These are phyloP conservation scores for Apodemus sylvaticus DNA, from an alignment of 2,113 vertebrate species.

Conservation along the genomic window DNA sequence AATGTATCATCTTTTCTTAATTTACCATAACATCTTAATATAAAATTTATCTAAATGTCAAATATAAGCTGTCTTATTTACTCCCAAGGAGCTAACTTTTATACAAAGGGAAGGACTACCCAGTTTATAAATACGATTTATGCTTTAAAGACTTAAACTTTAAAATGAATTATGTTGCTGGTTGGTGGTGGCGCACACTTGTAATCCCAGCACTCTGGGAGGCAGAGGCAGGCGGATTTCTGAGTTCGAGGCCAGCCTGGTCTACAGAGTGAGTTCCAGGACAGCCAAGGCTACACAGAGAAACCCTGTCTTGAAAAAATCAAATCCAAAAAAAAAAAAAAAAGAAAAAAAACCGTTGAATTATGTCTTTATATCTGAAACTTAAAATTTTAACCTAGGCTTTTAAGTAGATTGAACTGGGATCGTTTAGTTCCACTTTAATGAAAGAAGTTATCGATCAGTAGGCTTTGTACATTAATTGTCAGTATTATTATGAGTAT, in stretches of 20 bases:
- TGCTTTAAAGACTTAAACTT: neutral
- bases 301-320: too few relatives aligned
- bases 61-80: slow-evolving; percentile 16
- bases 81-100: neutral
- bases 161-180: slow-evolving; percentile 29
- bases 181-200: too few relatives aligned
- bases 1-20: slow-evolving; percentile 39
- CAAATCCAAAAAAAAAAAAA: too few relatives aligned
- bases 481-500: neutral
- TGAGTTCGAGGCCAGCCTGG: too few relatives aligned
- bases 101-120: neutral
- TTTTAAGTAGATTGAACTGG: slow-evolving; percentile 50
- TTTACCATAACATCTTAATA: neutral
- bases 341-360: too few relatives aligned
- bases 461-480: slow-evolving; percentile 11
- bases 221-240: too few relatives aligned
- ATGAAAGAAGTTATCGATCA: neutral
- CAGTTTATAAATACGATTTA: slow-evolving; percentile 27
- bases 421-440: neutral
- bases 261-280: too few relatives aligned
- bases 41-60: neutral
- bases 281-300: too few relatives aligned
- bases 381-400: slow-evolving; percentile 50
- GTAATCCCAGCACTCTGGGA: too few relatives aligned
- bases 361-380: slow-evolving; percentile 34